Evolutionary conservation across 2,888 invertebrate species (phyloP), one percentile per base, ranked within the genome.

Genomic region (Diplolepis rosae): DNA sequence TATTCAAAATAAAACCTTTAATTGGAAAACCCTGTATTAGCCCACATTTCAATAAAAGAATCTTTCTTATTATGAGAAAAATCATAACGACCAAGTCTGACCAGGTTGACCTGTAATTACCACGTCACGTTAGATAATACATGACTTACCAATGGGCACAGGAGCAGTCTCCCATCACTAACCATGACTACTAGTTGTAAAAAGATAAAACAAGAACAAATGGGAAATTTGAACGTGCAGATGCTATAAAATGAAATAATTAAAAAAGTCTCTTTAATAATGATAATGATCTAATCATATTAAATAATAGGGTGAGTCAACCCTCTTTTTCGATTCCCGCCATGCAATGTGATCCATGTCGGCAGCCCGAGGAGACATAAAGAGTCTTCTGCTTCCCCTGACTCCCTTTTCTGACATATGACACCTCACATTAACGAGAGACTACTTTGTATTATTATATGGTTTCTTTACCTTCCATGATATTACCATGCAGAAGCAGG

Each of bases 371-470:
- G 39, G 39, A 35, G 32, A 27, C 61, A 24, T 13, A 24, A 61
- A 61, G 39, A 45, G 18, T 15, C 22, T 4, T 35, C 32, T 22
- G 11, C 9, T 4, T 24, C 39, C 39, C 27, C 22, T 39, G 13
- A 18, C 13, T 24, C n/a, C 39, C n/a, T 27, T 39, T n/a, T 27
- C 27, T 27, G 61, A 61, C 24, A 61, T n/a, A 39, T 15, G 39
- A 61, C 15, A 61, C 61, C 13, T 22, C n/a, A 22, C 24, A 13
- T n/a, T 39, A 39, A 61, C 61, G n/a, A 61, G 39, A 39, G 6
- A 7, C 15, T 7, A n/a, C 7, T n/a, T n/a, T n/a, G n/a, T 24
- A n/a, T 61, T 61, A 61, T 61, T 61, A 22, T 61, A 61, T 35
- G 61, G 61, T 22, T 61, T 61, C 61, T 61, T 61, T 27, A n/a